Percentiles rank a stretch among this genome's conserved stretches.
These are phyloP conservation scores for Cataglyphis albicans DNA, from an alignment of 2,888 invertebrate genomes.

Conservation along the genomic window DNA sequence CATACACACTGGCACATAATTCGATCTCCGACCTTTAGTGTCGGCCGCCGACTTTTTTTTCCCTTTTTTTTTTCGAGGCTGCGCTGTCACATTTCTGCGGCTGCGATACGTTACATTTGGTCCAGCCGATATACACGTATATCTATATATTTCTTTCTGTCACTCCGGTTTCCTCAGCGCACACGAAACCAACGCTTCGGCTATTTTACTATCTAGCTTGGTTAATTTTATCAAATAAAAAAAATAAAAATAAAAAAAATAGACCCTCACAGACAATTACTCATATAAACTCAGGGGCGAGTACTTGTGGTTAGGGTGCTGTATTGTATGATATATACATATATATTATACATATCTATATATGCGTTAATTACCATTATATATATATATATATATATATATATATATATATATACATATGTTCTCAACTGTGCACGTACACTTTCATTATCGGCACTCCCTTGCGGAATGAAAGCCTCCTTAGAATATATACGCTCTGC, in stretches of 20 bases:
- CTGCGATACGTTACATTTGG: conserved; percentile 72
- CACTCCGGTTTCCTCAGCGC: conserved; percentile 43
- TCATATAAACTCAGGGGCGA: conserved; percentile 71
- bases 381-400: conserved; percentile 28
- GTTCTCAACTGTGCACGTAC: conserved; percentile 66
- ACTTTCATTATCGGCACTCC: conserved; percentile 56
- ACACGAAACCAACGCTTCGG: conserved; percentile 57
- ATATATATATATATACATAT: conserved; percentile 29
- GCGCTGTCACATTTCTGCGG: conserved; percentile 47
- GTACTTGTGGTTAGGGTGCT: conserved; percentile 68
- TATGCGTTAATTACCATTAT: conserved; percentile 36
- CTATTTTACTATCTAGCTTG: conserved; percentile 36
- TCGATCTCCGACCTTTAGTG: conserved; percentile 37
- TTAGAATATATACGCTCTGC: conserved; percentile 41
- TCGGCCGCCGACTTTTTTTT: conserved; percentile 11
- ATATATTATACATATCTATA: conserved; percentile 26
- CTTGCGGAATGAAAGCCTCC: conserved; percentile 52
- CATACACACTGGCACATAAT: conserved; percentile 57
- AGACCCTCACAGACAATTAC: conserved; percentile 71
- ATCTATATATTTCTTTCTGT: conserved; percentile 31
- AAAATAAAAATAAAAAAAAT: conserved; percentile 19
- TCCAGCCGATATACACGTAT: conserved; percentile 65
- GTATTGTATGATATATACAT: conserved; percentile 46
- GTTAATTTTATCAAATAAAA: conserved; percentile 29
- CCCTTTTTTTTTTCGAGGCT: conserved; percentile 15